These are phyloP conservation scores for Phyllopteryx taeniolatus DNA, from an alignment of 2,113 vertebrate genomes.

Conservation along the genomic window DNA sequence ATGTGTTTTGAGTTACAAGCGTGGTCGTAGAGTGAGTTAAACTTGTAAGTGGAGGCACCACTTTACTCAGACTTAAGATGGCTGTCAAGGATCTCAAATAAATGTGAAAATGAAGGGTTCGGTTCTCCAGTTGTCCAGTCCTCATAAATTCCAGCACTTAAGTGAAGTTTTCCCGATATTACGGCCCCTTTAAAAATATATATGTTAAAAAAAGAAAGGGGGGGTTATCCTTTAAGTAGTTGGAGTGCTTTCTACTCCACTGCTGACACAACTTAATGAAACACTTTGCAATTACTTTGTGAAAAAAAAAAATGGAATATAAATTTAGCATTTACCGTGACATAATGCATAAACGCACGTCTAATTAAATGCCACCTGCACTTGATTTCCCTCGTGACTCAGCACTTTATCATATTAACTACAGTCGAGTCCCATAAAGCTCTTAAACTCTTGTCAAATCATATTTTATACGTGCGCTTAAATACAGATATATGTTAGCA, in stretches of 20 bases:
- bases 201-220: not conserved
- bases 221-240: not conserved
- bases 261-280: constrained; percentile 9
- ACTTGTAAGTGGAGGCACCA: no score
- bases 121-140: not conserved
- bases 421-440: not conserved
- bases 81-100: no score
- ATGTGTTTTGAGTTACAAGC: no score
- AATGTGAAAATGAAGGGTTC: not conserved
- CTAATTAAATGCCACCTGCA: constrained; percentile 14
- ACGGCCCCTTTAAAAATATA: not conserved
- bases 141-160: not conserved
- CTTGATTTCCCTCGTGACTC: not conserved
- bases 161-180: not conserved
- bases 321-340: not conserved
- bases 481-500: not conserved
- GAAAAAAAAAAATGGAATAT: constrained; percentile 7
- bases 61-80: no score
- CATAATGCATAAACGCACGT: not conserved
- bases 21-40: no score
- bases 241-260: not conserved
- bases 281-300: constrained; percentile 14
- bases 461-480: not conserved
- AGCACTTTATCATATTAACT: not conserved
- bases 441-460: constrained; percentile 1